Conservation (phyloP, 2,888 invertebrate species). For the Sympetrum striolatum region DNA sequence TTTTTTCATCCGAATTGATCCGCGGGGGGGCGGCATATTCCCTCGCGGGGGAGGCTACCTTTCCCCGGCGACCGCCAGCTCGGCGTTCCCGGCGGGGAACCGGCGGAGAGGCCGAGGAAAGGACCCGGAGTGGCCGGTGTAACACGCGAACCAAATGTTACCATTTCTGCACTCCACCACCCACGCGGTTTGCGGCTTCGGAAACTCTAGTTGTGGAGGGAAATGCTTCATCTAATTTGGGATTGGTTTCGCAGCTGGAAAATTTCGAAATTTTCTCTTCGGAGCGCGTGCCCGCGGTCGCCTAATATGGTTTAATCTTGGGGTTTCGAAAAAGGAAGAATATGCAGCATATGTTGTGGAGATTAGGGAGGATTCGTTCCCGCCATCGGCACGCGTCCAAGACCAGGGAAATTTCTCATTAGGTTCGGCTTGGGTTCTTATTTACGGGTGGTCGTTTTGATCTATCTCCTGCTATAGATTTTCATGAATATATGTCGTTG, state of each 20-base stretch:
- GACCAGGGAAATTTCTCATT: too few species aligned
- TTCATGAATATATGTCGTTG: too few species aligned
- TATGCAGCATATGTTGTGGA: neutral
- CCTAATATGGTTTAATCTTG: neutral
- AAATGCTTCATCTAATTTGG: neutral
- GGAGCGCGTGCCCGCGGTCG: neutral
- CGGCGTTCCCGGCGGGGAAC: constrained; percentile 11
- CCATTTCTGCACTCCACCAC: neutral
- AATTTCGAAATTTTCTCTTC: neutral
- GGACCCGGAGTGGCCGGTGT: neutral
- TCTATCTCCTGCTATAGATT: too few species aligned
- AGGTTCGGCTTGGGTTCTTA: too few species aligned
- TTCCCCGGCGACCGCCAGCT: neutral
- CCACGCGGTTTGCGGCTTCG: neutral
- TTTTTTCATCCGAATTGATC: neutral
- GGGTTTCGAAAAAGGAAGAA: neutral
- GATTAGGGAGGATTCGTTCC: neutral
- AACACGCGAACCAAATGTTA: neutral
- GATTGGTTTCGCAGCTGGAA: neutral
- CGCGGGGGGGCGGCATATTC: neutral
- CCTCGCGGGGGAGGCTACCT: neutral
- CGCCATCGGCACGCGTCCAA: too few species aligned
- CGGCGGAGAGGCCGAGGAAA: neutral
- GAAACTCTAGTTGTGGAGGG: neutral
- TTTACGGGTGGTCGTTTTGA: too few species aligned